Percentiles rank a stretch among this genome's conserved stretches.
These are phyloP conservation scores for Paramacrobiotus metropolitanus DNA, from an alignment of 1,140 invertebrate species.

Conservation along the genomic window DNA sequence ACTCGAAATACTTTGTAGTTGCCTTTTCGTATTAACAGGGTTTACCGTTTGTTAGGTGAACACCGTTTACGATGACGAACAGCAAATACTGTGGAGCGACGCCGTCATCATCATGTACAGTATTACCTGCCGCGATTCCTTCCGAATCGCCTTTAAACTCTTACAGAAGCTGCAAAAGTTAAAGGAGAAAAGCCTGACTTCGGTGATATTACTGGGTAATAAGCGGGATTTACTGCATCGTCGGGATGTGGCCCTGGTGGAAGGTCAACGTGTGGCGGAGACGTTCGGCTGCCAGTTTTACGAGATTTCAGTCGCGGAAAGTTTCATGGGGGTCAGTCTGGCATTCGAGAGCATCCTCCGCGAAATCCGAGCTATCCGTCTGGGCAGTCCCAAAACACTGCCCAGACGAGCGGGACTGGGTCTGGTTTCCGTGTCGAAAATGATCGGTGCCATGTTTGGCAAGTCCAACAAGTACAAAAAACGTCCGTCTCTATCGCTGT, in stretches of 20 bases:
- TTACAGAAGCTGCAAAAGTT: conserved; percentile 39
- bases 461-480: conserved; percentile 47
- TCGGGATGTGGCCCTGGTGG: conserved; percentile 48
- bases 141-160: conserved; percentile 42
- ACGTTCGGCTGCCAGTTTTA: conserved; percentile 57
- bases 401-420: conserved; percentile 44
- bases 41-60: no score
- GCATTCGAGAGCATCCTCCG: conserved; percentile 44
- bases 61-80: no score
- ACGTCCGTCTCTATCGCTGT: conserved; percentile 46
- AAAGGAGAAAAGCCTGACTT: conserved; percentile 13
- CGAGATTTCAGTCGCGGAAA: conserved; percentile 59
- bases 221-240: conserved; percentile 51
- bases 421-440: conserved; percentile 50
- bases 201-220: conserved; percentile 43
- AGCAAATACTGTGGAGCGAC: conserved; percentile 54
- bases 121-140: conserved; percentile 44
- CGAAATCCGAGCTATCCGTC: conserved; percentile 42
- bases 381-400: conserved; percentile 33
- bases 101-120: conserved; percentile 56
- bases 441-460: conserved; percentile 51
- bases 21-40: no score
- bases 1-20: no score
- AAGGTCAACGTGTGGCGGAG: conserved; percentile 49
- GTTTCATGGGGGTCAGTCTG: conserved; percentile 44